Conservation (phyloP, 2,797 vertebrate species). For the Kryptopterus vitreolus region DNA sequence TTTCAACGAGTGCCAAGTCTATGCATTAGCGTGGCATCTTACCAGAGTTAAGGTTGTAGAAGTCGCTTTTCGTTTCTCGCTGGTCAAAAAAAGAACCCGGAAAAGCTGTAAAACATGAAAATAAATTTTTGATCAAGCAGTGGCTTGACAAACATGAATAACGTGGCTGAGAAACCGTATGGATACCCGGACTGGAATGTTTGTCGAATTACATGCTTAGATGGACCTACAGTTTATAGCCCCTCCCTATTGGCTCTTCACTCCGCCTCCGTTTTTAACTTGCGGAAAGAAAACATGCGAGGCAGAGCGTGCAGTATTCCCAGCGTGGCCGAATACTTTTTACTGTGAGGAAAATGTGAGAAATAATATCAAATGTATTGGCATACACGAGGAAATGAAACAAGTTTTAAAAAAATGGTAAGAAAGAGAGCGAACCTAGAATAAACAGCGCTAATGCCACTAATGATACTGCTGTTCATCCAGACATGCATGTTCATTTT, state of each 20-base stretch:
- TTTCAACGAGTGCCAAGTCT: slow-evolving; percentile 46
- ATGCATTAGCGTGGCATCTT: slow-evolving; percentile 12
- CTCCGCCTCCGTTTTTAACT: background rate
- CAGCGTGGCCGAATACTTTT: background rate
- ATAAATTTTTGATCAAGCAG: background rate
- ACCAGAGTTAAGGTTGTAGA: background rate
- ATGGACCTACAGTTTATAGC: background rate
- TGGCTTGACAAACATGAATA: background rate
- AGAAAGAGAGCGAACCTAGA: background rate
- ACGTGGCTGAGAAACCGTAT: background rate
- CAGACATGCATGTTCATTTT: background rate
- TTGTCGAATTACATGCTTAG: background rate
- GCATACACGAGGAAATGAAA: background rate
- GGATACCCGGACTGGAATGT: background rate
- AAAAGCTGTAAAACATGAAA: background rate
- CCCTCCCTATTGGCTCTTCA: background rate
- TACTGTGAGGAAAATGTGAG: too few species aligned
- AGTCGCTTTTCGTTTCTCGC: too few species aligned
- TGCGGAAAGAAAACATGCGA: background rate
- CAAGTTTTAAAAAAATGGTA: background rate
- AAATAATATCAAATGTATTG: too few species aligned
- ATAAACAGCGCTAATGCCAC: background rate
- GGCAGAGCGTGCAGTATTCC: background rate
- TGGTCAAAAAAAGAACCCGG: background rate
- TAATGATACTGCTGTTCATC: background rate